phyloP scores from a whole-genome alignment of 2,797 vertebrate genomes.

The Xiphophorus birchmanni region DNA sequence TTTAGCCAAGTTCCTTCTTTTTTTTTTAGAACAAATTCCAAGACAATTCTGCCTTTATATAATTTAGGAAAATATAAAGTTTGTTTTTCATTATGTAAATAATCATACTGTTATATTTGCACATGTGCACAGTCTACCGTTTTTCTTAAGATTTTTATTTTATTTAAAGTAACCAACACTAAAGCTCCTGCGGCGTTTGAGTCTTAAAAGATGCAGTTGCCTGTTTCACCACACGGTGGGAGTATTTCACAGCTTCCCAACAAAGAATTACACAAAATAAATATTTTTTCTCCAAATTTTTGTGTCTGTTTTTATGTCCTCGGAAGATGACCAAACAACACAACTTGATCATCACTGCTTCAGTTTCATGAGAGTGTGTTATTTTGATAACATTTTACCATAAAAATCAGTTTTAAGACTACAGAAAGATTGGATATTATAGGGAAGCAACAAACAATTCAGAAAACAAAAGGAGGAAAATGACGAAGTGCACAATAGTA shows the following conservation, averaged over 20 bases:
- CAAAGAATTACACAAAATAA: background rate
- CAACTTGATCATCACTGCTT: background rate
- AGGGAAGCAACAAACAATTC: background rate
- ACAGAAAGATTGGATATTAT: background rate
- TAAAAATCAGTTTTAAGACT: background rate
- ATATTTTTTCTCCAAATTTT: background rate
- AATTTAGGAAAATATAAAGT: background rate
- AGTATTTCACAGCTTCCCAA: background rate
- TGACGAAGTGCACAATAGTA: background rate
- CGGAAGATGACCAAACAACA: background rate
- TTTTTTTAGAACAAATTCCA: background rate
- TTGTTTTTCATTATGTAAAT: background rate
- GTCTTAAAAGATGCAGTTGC: background rate
- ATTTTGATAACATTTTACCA: background rate
- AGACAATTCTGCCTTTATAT: background rate
- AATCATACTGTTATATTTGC: background rate
- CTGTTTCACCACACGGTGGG: conserved; percentile 10
- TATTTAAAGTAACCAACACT: no score
- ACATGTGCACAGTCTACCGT: background rate
- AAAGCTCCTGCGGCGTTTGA: background rate
- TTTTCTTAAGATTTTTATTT: background rate
- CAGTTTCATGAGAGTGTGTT: background rate
- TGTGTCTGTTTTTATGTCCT: background rate
- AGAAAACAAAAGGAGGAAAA: conserved; percentile 5
- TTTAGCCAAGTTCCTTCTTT: background rate